A percentile compares a stretch with the other conserved stretches of the same genome.
Conservation (phyloP, 1,140 invertebrate genomes). For the Dreissena rostriformis region DNA sequence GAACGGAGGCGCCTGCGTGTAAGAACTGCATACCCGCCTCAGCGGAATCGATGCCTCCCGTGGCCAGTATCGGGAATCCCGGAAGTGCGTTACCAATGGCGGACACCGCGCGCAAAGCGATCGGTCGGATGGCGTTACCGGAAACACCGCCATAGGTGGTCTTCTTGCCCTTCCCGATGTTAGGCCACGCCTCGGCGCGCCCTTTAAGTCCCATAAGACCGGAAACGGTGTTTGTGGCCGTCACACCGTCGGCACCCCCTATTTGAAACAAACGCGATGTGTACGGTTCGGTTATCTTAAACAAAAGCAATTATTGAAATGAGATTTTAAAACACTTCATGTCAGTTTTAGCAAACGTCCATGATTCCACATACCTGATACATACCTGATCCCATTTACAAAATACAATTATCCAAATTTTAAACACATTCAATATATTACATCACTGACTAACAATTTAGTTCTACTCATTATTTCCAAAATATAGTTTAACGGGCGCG, state of each 20-base stretch:
- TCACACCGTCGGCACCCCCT: constrained; percentile 96
- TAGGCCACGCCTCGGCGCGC: constrained; percentile 94
- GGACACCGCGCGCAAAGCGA: constrained; percentile 94
- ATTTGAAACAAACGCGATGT: not conserved
- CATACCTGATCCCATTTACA: too few relatives aligned
- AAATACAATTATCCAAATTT: too few relatives aligned
- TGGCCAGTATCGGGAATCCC: constrained; percentile 95
- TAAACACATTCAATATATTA: too few relatives aligned
- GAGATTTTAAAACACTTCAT: not conserved
- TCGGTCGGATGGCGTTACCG: constrained; percentile 96
- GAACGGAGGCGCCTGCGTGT: constrained; percentile 92
- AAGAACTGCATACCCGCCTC: constrained; percentile 96
- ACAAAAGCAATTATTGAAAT: not conserved
- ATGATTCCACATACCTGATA: too few relatives aligned
- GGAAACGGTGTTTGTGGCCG: constrained; percentile 97
- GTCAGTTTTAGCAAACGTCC: too few relatives aligned
- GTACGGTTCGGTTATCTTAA: too few relatives aligned
- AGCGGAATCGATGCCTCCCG: constrained; percentile 97
- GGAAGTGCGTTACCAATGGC: constrained; percentile 91
- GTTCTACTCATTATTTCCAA: too few relatives aligned
- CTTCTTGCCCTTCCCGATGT: constrained; percentile 89
- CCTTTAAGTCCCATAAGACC: constrained; percentile 94
- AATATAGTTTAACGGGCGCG: too few relatives aligned
- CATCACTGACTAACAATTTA: too few relatives aligned
- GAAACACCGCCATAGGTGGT: constrained; percentile 99